These are phyloP conservation scores for Tipula unca DNA, from an alignment of 2,888 invertebrate species.

Conservation along the genomic window DNA sequence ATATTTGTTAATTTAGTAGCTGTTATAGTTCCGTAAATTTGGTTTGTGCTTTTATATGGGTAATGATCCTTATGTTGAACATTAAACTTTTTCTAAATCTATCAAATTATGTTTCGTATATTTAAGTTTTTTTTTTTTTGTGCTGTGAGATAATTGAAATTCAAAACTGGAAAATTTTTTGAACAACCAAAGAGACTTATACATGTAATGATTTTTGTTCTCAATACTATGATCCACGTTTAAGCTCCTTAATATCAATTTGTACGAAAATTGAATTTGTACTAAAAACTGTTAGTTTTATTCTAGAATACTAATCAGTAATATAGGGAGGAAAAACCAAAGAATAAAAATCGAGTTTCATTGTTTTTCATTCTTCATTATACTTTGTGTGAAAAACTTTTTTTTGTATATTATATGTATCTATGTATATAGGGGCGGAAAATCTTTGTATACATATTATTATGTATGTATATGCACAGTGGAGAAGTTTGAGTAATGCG, in stretches of 20 bases:
- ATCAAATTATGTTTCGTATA: not conserved
- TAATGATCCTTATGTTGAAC: not conserved
- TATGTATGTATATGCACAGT: not conserved
- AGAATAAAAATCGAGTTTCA: not conserved
- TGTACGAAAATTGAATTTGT: not conserved
- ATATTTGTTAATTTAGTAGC: not conserved
- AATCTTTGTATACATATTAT: not conserved
- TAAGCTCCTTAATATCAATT: slow-evolving; percentile 8
- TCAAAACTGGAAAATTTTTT: not conserved
- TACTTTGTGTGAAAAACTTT: not conserved
- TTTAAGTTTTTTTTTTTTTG: not conserved
- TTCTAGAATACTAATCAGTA: not conserved
- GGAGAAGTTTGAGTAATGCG: no score
- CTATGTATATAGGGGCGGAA: not conserved
- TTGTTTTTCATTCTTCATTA: not conserved
- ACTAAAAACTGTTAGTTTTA: slow-evolving; percentile 8
- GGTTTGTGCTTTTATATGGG: not conserved
- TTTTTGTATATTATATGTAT: no score
- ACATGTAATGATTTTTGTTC: not conserved
- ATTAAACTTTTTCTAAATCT: not conserved
- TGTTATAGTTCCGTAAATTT: not conserved
- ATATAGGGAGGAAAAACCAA: not conserved
- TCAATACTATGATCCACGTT: not conserved
- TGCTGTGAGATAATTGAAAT: not conserved
- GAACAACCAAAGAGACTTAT: not conserved